Percentiles rank a stretch among this genome's conserved stretches.
Evolutionary conservation across 2,888 invertebrate genomes (phyloP).

Genomic region (Meandrusa payeni): DNA sequence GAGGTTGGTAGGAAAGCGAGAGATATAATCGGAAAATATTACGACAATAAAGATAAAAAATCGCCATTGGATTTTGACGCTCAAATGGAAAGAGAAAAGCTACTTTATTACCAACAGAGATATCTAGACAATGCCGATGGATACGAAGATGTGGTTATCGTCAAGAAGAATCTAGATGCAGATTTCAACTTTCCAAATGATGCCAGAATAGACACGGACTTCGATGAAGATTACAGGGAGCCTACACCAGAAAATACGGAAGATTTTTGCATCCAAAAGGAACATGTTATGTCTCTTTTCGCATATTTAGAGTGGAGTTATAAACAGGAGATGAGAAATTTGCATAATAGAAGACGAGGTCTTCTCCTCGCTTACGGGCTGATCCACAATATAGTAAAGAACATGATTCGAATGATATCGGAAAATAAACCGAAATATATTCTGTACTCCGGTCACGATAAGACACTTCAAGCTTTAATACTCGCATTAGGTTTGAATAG

Average conservation of each 20-base stretch:
- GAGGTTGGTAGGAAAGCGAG: slow-evolving; percentile 68
- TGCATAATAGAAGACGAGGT: slow-evolving; percentile 83
- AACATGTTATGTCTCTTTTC: slow-evolving; percentile 89
- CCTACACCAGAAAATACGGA: slow-evolving; percentile 61
- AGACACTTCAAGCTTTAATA: slow-evolving; percentile 91
- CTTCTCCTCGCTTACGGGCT: slow-evolving; percentile 90
- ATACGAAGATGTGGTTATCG: slow-evolving; percentile 72
- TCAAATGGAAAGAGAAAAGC: slow-evolving; percentile 75
- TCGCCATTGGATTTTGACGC: slow-evolving; percentile 69
- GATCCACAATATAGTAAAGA: slow-evolving; percentile 88
- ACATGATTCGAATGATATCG: slow-evolving; percentile 90
- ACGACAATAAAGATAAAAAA: slow-evolving; percentile 56
- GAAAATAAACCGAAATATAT: slow-evolving; percentile 88
- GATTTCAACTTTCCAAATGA: slow-evolving; percentile 77
- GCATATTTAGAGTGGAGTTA: slow-evolving; percentile 91
- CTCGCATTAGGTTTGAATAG: slow-evolving; percentile 87
- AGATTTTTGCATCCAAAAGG: slow-evolving; percentile 82
- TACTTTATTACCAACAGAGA: slow-evolving; percentile 68
- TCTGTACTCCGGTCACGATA: slow-evolving; percentile 95
- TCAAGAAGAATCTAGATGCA: slow-evolving; percentile 74
- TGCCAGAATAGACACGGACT: slow-evolving; percentile 63
- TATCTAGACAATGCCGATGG: slow-evolving; percentile 69
- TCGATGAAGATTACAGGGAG: slow-evolving; percentile 70
- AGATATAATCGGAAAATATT: slow-evolving; percentile 66
- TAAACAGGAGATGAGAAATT: slow-evolving; percentile 82